Percentiles rank a stretch among this genome's conserved stretches.
Conservation (phyloP, 2,888 invertebrate genomes). For the Brachynemurus nebulosus region DNA sequence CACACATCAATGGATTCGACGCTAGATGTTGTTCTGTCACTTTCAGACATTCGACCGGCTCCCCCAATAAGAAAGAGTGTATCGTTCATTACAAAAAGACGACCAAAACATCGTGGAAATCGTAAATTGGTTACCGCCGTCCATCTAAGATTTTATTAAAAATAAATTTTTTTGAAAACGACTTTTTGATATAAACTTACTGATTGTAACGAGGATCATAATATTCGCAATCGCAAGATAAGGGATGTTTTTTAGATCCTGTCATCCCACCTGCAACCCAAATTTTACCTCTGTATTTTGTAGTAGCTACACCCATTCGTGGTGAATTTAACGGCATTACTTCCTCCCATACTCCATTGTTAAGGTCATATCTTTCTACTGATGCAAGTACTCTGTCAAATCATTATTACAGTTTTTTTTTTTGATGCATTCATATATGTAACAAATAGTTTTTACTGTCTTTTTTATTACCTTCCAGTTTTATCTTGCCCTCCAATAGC, state of each 20-base stretch:
- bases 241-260: conserved; percentile 38
- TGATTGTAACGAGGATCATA: conserved; percentile 46
- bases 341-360: conserved; percentile 41
- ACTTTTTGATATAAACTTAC: conserved; percentile 26
- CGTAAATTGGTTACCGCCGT: conserved; percentile 39
- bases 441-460: too few relatives aligned
- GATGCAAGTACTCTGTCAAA: conserved; percentile 39
- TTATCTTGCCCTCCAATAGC: conserved; percentile 58
- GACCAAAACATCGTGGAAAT: conserved; percentile 40
- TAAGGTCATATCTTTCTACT: conserved; percentile 46
- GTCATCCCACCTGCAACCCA: conserved; percentile 64
- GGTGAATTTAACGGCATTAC: conserved; percentile 42
- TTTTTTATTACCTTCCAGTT: conserved; percentile 33
- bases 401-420: too few relatives aligned
- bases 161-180: too few relatives aligned
- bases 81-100: conserved; percentile 39
- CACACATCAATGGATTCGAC: conserved; percentile 44
- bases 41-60: conserved; percentile 40
- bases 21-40: conserved; percentile 42
- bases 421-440: not conserved
- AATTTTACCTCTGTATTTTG: conserved; percentile 48
- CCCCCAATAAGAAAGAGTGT: conserved; percentile 53
- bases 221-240: conserved; percentile 46
- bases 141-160: conserved; percentile 38
- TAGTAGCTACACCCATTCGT: conserved; percentile 45